Evolutionary conservation across 2,888 invertebrate species (phyloP).

Genomic region (Mayetiola destructor): DNA sequence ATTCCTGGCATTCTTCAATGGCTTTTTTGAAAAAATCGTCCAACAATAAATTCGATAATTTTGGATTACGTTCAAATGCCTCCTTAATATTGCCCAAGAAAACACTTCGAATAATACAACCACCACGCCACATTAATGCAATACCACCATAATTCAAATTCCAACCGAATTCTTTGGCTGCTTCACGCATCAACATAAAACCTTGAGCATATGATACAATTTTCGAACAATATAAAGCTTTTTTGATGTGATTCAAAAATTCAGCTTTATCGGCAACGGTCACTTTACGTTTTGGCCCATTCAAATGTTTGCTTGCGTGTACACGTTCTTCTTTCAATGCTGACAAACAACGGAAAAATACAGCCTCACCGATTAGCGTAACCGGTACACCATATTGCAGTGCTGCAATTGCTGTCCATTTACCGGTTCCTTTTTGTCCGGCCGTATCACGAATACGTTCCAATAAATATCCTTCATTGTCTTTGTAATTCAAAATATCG

Average conservation of each 20-base stretch:
- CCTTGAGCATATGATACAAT: conserved; percentile 98
- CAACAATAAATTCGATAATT: conserved; percentile 71
- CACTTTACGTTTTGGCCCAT: conserved; percentile 46
- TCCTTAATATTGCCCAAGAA: conserved; percentile 84
- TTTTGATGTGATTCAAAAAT: conserved; percentile 69
- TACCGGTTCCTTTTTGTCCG: conserved; percentile 97
- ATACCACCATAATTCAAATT: conserved; percentile 94
- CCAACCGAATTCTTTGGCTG: conserved; percentile 84
- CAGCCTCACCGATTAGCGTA: conserved; percentile 95
- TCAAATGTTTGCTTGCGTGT: conserved; percentile 60
- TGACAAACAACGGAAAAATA: conserved; percentile 91
- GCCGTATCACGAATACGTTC: conserved; percentile 92
- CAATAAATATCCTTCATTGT: conserved; percentile 59
- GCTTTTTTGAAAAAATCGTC: conserved; percentile 87
- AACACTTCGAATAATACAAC: conserved; percentile 89
- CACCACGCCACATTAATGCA: conserved; percentile 98
- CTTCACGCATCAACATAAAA: conserved; percentile 87
- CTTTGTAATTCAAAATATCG: conserved; percentile 83
- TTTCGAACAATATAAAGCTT: conserved; percentile 94
- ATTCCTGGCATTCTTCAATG: conserved; percentile 62
- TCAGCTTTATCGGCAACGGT: conserved; percentile 58
- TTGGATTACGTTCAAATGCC: conserved; percentile 80
- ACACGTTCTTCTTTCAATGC: conserved; percentile 80
- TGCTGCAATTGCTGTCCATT: conserved; percentile 97
- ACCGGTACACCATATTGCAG: conserved; percentile 94